phyloP scores from a whole-genome alignment of 2,888 invertebrate genomes.

The Blera fallax region DNA sequence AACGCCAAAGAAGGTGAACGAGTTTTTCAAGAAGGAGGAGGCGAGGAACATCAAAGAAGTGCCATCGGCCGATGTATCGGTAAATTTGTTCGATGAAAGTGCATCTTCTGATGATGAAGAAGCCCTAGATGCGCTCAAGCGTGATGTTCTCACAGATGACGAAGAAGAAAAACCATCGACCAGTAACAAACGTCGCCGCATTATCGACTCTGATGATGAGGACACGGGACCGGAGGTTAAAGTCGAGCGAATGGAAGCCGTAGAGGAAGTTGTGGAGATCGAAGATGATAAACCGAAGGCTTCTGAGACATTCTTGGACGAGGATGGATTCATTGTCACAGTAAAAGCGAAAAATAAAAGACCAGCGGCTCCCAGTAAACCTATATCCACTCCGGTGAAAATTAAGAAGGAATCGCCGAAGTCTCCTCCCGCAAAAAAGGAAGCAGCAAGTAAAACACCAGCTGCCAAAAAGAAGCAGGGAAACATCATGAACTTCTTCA shows the following conservation, averaged over 20 bases:
- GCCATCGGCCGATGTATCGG: slow-evolving; percentile 75
- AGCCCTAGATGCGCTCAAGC: slow-evolving; percentile 77
- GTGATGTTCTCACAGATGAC: slow-evolving; percentile 74
- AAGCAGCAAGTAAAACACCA: slow-evolving; percentile 38
- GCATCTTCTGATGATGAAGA: slow-evolving; percentile 78
- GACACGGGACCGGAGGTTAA: slow-evolving; percentile 74
- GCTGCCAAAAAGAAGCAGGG: slow-evolving; percentile 78
- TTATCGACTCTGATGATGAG: slow-evolving; percentile 79
- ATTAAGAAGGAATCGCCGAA: slow-evolving; percentile 57
- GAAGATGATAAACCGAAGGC: slow-evolving; percentile 67
- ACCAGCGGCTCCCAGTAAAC: slow-evolving; percentile 55
- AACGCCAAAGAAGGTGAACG: slow-evolving; percentile 73
- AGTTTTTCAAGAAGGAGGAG: slow-evolving; percentile 73
- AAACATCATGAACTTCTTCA: slow-evolving; percentile 79
- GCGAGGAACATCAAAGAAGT: slow-evolving; percentile 33
- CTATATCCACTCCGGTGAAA: slow-evolving; percentile 19
- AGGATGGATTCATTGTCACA: slow-evolving; percentile 80
- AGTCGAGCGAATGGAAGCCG: slow-evolving; percentile 67
- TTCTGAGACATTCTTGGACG: slow-evolving; percentile 79
- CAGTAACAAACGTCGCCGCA: slow-evolving; percentile 77
- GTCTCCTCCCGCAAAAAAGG: slow-evolving; percentile 46
- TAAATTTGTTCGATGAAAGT: slow-evolving; percentile 77
- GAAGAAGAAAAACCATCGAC: slow-evolving; percentile 73
- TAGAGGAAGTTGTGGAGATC: slow-evolving; percentile 6
- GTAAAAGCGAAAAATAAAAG: slow-evolving; percentile 74